phyloP scores from a whole-genome alignment of 2,113 vertebrate genomes.

The Brevimyrus niger region DNA sequence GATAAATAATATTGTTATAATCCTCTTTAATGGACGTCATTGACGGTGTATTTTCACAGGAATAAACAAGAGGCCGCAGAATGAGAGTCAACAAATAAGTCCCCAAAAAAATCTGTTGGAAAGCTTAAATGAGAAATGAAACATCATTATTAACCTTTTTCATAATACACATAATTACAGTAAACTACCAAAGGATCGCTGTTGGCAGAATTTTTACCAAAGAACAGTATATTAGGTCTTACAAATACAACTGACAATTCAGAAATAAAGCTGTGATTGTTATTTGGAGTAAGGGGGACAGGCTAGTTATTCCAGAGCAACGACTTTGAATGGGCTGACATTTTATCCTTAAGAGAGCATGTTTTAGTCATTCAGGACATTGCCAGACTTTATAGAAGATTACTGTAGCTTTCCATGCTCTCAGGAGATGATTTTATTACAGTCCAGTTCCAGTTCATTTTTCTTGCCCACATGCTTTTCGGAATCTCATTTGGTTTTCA shows the following conservation, averaged over 20 bases:
- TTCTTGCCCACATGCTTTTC: not conserved
- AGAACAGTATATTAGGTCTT: not conserved
- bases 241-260: not conserved
- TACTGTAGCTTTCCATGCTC: not conserved
- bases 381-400: not conserved
- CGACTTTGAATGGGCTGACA: not conserved
- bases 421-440: not conserved
- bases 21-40: constrained; percentile 12
- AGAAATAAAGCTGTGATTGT: not conserved
- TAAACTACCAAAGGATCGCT: not conserved
- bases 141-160: not conserved
- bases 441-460: not conserved
- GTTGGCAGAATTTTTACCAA: not conserved
- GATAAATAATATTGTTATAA: constrained; percentile 32
- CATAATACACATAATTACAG: not conserved
- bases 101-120: constrained; percentile 55
- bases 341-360: not conserved
- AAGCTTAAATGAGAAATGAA: not conserved
- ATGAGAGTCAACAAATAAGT: constrained; percentile 52
- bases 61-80: constrained; percentile 51
- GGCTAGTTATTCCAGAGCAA: not conserved
- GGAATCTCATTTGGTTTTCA: not conserved
- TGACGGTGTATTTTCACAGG: constrained; percentile 37
- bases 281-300: not conserved
- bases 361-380: not conserved